phyloP scores from a whole-genome alignment of 1,140 invertebrate genomes.

The Zaprionus nigranus region DNA sequence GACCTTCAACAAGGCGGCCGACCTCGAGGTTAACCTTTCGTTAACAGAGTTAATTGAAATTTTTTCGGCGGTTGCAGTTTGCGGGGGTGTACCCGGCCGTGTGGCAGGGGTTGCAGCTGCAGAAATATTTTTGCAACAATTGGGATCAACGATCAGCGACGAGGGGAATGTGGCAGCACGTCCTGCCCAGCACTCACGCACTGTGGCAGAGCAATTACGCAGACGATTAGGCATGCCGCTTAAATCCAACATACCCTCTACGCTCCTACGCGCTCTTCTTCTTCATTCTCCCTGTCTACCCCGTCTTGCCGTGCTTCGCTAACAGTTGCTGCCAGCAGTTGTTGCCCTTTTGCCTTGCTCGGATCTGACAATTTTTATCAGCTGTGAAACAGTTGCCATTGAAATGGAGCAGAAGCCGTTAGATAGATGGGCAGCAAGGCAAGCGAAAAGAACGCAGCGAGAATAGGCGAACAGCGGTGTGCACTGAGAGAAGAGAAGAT shows the following conservation, averaged over 20 bases:
- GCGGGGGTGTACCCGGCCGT: neutral
- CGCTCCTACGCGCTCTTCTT: conserved; percentile 15
- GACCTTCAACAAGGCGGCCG: conserved; percentile 33
- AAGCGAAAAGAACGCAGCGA: conserved; percentile 18
- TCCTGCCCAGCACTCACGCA: conserved; percentile 60
- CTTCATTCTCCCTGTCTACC: neutral
- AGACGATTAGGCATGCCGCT: conserved; percentile 77
- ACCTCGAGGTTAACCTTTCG: conserved; percentile 42
- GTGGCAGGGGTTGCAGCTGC: conserved; percentile 52
- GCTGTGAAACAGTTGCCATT: conserved; percentile 80
- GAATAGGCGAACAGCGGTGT: conserved; percentile 16
- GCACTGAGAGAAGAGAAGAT: conserved; percentile 17
- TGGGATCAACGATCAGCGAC: conserved; percentile 6
- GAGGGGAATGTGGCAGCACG: conserved; percentile 44
- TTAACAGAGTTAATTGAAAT: conserved; percentile 72
- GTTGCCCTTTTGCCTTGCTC: conserved; percentile 18
- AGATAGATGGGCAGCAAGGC: conserved; percentile 67
- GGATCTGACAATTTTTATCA: conserved; percentile 79
- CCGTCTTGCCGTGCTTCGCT: conserved; percentile 5
- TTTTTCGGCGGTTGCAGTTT: conserved; percentile 50
- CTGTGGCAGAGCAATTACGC: conserved; percentile 71
- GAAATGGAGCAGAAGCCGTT: conserved; percentile 79
- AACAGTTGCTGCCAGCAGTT: neutral
- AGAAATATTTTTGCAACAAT: conserved; percentile 41
- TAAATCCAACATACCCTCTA: conserved; percentile 43